Evolutionary conservation across 1,140 invertebrate species (phyloP), one percentile per base, ranked within the genome.

Genomic region (Aphelenchoides besseyi): DNA sequence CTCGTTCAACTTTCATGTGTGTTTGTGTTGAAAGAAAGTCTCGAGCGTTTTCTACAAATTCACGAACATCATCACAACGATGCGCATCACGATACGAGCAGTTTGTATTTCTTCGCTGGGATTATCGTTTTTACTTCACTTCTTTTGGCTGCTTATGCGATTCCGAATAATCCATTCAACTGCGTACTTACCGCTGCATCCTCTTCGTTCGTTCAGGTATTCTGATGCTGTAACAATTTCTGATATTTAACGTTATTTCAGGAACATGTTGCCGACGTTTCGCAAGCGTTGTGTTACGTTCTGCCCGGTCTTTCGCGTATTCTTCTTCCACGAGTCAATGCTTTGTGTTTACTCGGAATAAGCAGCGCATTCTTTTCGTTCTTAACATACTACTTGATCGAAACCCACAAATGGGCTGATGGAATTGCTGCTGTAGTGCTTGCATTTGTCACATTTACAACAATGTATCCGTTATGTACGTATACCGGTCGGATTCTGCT

Each of bases 211-310:
- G 62, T 76, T 28, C 75, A 80, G 64, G 70, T 80, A n/a, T n/a
- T n/a, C n/a, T n/a, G n/a, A n/a, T n/a, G n/a, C n/a, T n/a, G n/a
- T n/a, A n/a, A n/a, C n/a, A n/a, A n/a, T n/a, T n/a, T n/a, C n/a
- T 75, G 59, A 12, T 26, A 9, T 75, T 8, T 75, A 16, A 1
- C 16, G 2, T 16, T 16, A 26, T 55, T 57, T 81, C 68, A 83
- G 76, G 82, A 84, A 57, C 83, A 83, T 55, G 80, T 79, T 3
- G 80, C 82, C 12, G 82, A 83, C 61, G 69, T 83, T 26, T 85
- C 76, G 0, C 73, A 80, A 32, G 82, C 79, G 1, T 28, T 83
- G 5, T 83, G 82, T 48, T 73, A 71, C 61, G 57, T 85, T n/a
- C 70, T 83, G 62, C 82, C 82, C 5, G 82, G 82, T n/a, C 55